Evolutionary conservation across 2,113 vertebrate genomes (phyloP), one percentile per base, ranked within the genome.

Genomic region (Turnix velox): DNA sequence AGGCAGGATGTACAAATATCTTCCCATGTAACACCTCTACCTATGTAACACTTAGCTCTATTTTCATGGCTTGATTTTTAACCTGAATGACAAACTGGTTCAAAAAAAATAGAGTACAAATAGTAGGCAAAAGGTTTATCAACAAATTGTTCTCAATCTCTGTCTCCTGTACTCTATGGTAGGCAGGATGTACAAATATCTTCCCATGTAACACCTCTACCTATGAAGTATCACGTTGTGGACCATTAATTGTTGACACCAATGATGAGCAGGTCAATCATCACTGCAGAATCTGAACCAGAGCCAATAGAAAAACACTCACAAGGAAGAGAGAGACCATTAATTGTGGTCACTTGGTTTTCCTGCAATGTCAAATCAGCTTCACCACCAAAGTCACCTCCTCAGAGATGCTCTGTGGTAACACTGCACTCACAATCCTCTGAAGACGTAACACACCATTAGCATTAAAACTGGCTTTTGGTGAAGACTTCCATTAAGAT

Each of bases 1-100:
- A 55, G 58, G 25, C 23, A 33, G 3, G 35, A 2, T 30, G 58
- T 6, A 30, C 42, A 82, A 51, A 37, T 4, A n/a, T 0, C 2
- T 6, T 18, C 16, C 62, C 40, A 43, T 6, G 5, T 7, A 59
- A 46, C 30, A 61, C 37, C 61, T 40, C 72, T 30, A 71, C 25
- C 88, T 46, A 20, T 1, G 25, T n/a, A n/a, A n/a, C n/a, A n/a
- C n/a, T n/a, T n/a, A n/a, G n/a, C n/a, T n/a, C n/a, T n/a, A n/a
- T n/a, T 69, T 80, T 68, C 33, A 54, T 4, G 16, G 40, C 7
- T 48, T 42, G 43, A 52, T 51, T 57, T 57, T 87, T 39, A 66
- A 54, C 6, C 13, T 28, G 20, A 61, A 77, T 42, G 37, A 37
- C 14, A 57, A 88, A 54, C 6, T 8, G 66, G 39, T 28, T 28